phyloP scores from a whole-genome alignment of 2,797 vertebrate genomes.

The Triplophysa yarkandensis region DNA sequence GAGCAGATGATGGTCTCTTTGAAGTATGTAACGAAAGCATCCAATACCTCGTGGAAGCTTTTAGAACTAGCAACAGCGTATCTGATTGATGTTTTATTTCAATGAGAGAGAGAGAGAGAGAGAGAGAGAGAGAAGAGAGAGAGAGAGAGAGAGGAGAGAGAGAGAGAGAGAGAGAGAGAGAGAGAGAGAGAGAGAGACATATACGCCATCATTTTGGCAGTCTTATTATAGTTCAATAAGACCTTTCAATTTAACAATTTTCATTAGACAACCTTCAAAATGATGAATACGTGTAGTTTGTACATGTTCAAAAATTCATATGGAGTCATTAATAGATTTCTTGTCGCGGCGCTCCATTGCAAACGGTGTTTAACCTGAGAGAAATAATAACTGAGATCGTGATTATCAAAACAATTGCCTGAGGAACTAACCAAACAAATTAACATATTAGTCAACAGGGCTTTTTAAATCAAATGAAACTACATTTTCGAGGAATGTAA shows the following conservation, averaged over 20 bases:
- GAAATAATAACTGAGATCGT: conserved; percentile 67
- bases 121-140: conserved; percentile 36
- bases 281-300: conserved; percentile 70
- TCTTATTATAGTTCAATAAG: conserved; percentile 65
- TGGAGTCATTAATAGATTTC: conserved; percentile 74
- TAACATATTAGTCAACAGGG: conserved; percentile 56
- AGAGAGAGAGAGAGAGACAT: conserved; percentile 43
- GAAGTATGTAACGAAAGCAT: conserved; percentile 65
- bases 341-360: conserved; percentile 68
- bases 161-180: conserved; percentile 4
- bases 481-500: conserved; percentile 14
- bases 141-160: conserved; percentile 31
- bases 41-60: conserved; percentile 55
- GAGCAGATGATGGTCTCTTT: conserved; percentile 62
- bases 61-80: conserved; percentile 59
- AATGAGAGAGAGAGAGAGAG: conserved; percentile 22
- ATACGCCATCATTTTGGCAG: conserved; percentile 41
- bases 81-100: conserved; percentile 70
- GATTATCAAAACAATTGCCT: conserved; percentile 72
- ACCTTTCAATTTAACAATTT: conserved; percentile 72
- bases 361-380: conserved; percentile 47
- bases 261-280: conserved; percentile 68
- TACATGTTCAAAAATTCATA: conserved; percentile 70
- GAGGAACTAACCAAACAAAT: conserved; percentile 69
- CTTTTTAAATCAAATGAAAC: conserved; percentile 63